These are phyloP conservation scores for Drosophila carrolli DNA, from an alignment of 1,140 invertebrate species.

Conservation along the genomic window DNA sequence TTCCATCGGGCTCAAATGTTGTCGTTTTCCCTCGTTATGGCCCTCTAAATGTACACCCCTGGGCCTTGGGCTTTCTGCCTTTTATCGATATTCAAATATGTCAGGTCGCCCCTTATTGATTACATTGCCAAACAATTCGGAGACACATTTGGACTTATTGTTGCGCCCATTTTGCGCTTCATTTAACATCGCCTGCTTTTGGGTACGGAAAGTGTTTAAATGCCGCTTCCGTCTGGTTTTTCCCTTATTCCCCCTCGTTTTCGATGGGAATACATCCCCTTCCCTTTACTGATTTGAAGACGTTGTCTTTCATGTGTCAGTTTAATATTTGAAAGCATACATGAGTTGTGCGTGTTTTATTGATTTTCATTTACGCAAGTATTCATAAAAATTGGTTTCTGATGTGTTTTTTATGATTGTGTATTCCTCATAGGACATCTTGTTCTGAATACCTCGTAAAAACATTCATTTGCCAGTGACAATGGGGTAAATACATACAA, in stretches of 20 bases:
- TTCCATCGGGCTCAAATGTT: slow-evolving; percentile 51
- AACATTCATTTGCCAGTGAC: slow-evolving; percentile 4
- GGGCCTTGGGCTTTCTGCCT: slow-evolving; percentile 24
- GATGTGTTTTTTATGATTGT: slow-evolving; percentile 72
- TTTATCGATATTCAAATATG: slow-evolving; percentile 43
- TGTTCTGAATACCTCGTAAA: slow-evolving; percentile 50
- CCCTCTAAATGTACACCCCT: neutral
- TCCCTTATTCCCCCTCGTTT: slow-evolving; percentile 2
- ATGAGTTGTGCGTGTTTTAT: slow-evolving; percentile 54
- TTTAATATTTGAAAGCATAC: slow-evolving; percentile 32
- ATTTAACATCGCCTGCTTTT: slow-evolving; percentile 56
- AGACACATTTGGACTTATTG: slow-evolving; percentile 62
- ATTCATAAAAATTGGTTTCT: slow-evolving; percentile 76
- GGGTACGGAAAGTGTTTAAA: slow-evolving; percentile 72
- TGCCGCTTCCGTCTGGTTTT: slow-evolving; percentile 56
- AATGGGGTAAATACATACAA: slow-evolving; percentile 1
- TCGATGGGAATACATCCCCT: neutral
- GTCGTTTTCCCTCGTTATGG: slow-evolving; percentile 10
- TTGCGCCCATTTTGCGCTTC: slow-evolving; percentile 73
- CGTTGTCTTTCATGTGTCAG: slow-evolving; percentile 41
- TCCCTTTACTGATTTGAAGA: neutral
- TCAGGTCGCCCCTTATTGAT: slow-evolving; percentile 55
- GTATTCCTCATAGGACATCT: slow-evolving; percentile 63
- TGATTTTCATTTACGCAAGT: slow-evolving; percentile 71
- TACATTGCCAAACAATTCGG: slow-evolving; percentile 64